These are phyloP conservation scores for Pelodiscus sinensis DNA, from an alignment of 2,113 vertebrate species.

Conservation along the genomic window DNA sequence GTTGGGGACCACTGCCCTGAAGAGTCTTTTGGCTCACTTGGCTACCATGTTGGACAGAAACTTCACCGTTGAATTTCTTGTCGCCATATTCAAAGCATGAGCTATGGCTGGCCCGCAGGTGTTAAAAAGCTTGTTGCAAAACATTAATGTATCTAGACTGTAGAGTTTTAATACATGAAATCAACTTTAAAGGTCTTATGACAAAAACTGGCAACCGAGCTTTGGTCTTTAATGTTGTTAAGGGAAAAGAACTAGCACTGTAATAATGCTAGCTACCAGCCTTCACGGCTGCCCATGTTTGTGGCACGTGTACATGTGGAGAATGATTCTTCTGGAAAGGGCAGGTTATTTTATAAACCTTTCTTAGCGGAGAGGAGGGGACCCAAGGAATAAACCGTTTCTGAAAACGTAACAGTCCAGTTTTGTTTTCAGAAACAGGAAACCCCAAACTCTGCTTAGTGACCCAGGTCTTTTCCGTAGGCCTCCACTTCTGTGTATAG, in stretches of 20 bases:
- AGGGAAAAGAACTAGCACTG: background rate
- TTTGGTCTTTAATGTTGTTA: slow-evolving; percentile 12
- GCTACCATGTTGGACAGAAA: accelerated
- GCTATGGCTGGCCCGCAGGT: background rate
- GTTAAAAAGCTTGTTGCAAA: background rate
- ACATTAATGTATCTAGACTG: accelerated
- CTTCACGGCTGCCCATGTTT: background rate
- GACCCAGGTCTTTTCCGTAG: background rate
- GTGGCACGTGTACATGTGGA: background rate
- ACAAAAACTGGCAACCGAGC: background rate
- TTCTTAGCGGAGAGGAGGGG: background rate
- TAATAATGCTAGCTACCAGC: background rate
- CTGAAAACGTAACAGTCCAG: background rate
- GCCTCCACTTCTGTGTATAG: background rate
- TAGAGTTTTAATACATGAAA: background rate
- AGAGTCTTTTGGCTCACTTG: background rate
- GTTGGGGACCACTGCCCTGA: too few species aligned
- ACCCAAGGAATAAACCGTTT: background rate
- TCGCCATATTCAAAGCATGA: background rate
- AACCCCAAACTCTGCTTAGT: background rate
- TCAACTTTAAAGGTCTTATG: accelerated
- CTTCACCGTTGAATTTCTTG: background rate
- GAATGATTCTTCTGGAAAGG: background rate
- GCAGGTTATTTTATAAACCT: background rate
- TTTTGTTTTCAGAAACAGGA: accelerated